A percentile compares a stretch with the other conserved stretches of the same genome.
These are phyloP conservation scores for Cerastis leucographa DNA, from an alignment of 2,888 invertebrate genomes.

Conservation along the genomic window DNA sequence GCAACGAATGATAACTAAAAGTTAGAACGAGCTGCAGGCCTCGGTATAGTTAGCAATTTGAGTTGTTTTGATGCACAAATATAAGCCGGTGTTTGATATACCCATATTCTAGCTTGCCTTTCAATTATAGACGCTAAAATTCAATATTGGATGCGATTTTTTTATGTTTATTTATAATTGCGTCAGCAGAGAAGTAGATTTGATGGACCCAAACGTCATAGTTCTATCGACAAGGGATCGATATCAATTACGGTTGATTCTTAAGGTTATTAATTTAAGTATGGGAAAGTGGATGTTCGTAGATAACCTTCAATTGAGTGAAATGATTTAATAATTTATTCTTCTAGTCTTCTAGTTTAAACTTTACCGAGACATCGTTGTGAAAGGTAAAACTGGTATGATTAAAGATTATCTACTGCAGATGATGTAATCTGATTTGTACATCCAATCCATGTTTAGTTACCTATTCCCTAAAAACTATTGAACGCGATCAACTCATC, in stretches of 20 bases:
- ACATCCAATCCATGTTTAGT: not conserved
- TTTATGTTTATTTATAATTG: not conserved
- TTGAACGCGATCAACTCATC: not conserved
- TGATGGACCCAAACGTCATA: not conserved
- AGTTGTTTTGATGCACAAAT: constrained; percentile 40
- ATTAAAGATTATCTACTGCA: not conserved
- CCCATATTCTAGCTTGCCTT: not conserved
- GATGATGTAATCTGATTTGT: constrained; percentile 7
- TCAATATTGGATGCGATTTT: not conserved
- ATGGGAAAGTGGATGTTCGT: not conserved
- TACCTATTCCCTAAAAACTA: not conserved
- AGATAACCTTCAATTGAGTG: not conserved
- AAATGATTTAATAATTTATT: constrained; percentile 14
- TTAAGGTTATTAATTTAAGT: not conserved
- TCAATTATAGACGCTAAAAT: not conserved
- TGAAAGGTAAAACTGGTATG: constrained; percentile 18
- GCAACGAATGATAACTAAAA: constrained; percentile 52
- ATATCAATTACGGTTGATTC: not conserved
- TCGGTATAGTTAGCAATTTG: constrained; percentile 7
- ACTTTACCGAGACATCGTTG: constrained; percentile 6
- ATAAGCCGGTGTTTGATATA: constrained; percentile 23
- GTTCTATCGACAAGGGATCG: not conserved
- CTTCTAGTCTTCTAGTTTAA: not conserved
- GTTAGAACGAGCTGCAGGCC: constrained; percentile 28
- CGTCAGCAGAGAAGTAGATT: not conserved